phyloP scores from a whole-genome alignment of 2,797 vertebrate genomes.

The Eleutherodactylus coqui region DNA sequence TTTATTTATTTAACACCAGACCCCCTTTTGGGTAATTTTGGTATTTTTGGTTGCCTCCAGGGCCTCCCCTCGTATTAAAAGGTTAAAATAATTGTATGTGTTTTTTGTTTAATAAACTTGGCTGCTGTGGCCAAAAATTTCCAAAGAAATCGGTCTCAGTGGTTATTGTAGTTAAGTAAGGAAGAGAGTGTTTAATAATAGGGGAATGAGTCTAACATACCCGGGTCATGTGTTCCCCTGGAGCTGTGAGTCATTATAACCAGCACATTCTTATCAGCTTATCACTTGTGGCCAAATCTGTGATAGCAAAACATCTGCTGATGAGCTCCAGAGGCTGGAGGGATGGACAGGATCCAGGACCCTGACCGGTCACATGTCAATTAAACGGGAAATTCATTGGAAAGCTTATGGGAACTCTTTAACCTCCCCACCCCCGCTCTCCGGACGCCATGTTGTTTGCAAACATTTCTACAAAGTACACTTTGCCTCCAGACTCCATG shows the following conservation, averaged over 20 bases:
- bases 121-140: no score
- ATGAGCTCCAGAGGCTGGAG: neutral
- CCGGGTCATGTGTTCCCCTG: neutral
- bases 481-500: neutral
- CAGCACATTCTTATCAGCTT: neutral
- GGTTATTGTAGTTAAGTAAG: no score
- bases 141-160: no score
- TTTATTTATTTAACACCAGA: no score
- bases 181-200: no score
- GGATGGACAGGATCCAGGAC: neutral
- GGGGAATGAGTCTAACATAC: no score
- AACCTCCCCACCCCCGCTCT: neutral
- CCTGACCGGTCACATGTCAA: neutral
- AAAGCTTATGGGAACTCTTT: neutral
- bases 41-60: no score
- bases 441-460: neutral
- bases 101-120: no score
- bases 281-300: conserved; percentile 1
- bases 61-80: no score
- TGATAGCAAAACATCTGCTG: neutral
- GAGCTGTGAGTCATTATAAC: neutral
- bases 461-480: neutral
- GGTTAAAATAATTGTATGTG: no score
- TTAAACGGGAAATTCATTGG: no score
- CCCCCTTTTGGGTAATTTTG: no score